A percentile compares a stretch with the other conserved stretches of the same genome.
These are phyloP conservation scores for Zootoca vivipara DNA, from an alignment of 2,113 vertebrate genomes.

Conservation along the genomic window DNA sequence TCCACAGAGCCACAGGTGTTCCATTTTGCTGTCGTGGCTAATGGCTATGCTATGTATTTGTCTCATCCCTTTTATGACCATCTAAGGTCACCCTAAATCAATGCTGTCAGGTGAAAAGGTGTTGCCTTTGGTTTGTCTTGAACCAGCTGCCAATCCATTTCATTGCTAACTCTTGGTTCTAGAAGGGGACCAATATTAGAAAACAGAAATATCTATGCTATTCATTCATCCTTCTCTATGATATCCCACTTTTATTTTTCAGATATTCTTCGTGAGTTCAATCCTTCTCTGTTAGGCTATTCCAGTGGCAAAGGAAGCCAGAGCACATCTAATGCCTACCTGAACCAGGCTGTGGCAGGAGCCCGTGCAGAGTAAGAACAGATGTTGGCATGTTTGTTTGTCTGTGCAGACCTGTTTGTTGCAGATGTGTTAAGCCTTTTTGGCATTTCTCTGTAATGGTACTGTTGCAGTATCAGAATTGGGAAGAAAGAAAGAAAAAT, in stretches of 20 bases:
- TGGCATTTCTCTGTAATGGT: background rate
- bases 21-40: background rate
- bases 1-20: background rate
- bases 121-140: background rate
- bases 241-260: conserved; percentile 46
- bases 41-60: background rate
- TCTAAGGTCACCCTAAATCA: background rate
- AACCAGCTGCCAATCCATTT: too few relatives aligned
- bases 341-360: conserved; percentile 79
- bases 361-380: conserved; percentile 54
- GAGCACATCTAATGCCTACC: conserved; percentile 5
- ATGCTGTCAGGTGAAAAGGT: background rate
- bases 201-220: background rate
- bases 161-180: background rate
- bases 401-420: background rate
- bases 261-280: conserved; percentile 82
- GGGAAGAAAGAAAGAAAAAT: background rate
- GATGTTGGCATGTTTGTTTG: background rate
- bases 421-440: background rate
- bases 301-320: conserved; percentile 66
- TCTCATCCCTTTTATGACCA: background rate
- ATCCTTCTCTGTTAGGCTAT: conserved; percentile 73
- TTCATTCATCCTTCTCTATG: background rate
- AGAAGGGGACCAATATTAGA: background rate
- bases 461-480: background rate